phyloP scores from a whole-genome alignment of 92 coral and sea anemone genomes.

The Virgularia gustaviana region DNA sequence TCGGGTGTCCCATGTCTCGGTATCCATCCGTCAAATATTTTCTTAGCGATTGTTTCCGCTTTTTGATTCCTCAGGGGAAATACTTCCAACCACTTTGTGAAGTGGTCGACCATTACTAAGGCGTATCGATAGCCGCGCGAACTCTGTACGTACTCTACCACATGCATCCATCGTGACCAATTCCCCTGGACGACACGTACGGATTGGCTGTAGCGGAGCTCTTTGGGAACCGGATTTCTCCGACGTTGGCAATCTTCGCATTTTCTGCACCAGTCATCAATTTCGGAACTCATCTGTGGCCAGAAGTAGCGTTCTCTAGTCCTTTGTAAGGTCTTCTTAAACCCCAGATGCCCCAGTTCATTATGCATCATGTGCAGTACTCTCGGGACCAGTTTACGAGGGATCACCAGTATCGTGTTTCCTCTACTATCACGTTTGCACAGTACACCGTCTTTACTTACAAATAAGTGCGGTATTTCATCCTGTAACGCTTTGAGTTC shows the following conservation, averaged over 20 bases:
- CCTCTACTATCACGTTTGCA: background rate
- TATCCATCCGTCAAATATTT: constrained; percentile 2
- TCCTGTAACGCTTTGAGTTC: constrained; percentile 32
- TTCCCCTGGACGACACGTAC: too few species aligned
- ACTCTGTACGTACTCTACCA: constrained; percentile 25
- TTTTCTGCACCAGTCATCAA: constrained; percentile 40
- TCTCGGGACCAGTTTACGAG: constrained; percentile 33
- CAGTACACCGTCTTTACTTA: constrained; percentile 22
- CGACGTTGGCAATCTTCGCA: constrained; percentile 40
- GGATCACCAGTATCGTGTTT: constrained; percentile 35
- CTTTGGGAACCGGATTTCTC: constrained; percentile 37
- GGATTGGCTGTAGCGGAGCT: constrained; percentile 31
- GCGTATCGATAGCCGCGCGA: constrained; percentile 22
- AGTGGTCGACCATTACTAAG: constrained; percentile 38
- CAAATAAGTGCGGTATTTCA: constrained; percentile 38
- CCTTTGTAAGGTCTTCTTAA: constrained; percentile 28
- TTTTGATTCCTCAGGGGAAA: constrained; percentile 5
- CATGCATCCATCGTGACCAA: too few species aligned
- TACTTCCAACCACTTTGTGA: constrained; percentile 15
- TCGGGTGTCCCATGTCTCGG: constrained; percentile 1
- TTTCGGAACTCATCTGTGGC: constrained; percentile 26
- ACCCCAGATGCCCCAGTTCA: constrained; percentile 43
- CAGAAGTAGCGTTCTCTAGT: constrained; percentile 33
- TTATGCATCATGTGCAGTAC: constrained; percentile 52
- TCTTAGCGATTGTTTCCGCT: background rate